Evolutionary conservation across 2,888 invertebrate genomes (phyloP), one percentile per base, ranked within the genome.

Genomic region (Melieria crassipennis): DNA sequence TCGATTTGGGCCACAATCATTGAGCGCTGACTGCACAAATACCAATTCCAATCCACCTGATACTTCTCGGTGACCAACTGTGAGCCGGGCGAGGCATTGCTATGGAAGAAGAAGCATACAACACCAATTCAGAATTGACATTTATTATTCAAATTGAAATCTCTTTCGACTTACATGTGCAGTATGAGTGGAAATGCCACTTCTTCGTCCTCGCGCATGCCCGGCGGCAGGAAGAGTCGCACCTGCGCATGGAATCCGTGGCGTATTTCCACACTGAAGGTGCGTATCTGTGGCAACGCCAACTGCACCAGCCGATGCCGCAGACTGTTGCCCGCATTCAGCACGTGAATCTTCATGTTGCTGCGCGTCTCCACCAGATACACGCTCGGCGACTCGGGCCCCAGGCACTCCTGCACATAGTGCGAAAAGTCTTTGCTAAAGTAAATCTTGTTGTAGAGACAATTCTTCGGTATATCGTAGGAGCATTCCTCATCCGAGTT

Each of bases 1-100:
- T 98, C 97, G 67, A 97, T 94, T 84, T 93, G 91, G 0, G 94
- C 96, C 47, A 95, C 93, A 75, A 97, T 93, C 82, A 94, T 94
- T 84, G 94, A 93, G 76, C 93, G 90, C 13, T 92, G 91, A 65
- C 94, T 93, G 4, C 94, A 91, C 68, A 97, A 87, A 86, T 95
- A 96, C 89, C 94, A 93, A 66, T 93, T 92, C 94, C 95, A 96
- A 72, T 92, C 92, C 0, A 95, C 88, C 55, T 90, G 88, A 90
- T 93, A 97, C 75, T 91, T 89, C 80, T 95, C 92, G 4, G 94
- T 93, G 9, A 97, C 96, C 78, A 92, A 87, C 86, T 97, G 97
- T 0, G 93, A 91, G 3, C 94, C 95, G 0, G 97, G 97, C 9
- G 92, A 90, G 6, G 91, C 92, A 83, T 93, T 92, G 11, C 94